Percentiles rank a stretch among this genome's conserved stretches.
Conservation (phyloP, 1,140 invertebrate genomes). For the Cepaea nemoralis region DNA sequence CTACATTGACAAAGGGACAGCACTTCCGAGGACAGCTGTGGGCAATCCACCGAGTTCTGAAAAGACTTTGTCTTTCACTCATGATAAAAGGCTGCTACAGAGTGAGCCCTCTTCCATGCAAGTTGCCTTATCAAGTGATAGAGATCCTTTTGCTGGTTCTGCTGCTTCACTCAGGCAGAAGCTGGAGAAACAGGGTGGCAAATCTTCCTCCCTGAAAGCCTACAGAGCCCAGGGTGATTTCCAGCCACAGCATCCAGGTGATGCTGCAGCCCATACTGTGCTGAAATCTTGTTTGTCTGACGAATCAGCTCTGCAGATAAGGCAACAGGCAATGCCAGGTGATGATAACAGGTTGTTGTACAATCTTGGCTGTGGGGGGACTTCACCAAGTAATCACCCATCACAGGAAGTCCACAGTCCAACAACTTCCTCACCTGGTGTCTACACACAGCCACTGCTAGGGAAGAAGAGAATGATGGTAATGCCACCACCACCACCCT, state of each 20-base stretch:
- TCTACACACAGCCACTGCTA: neutral
- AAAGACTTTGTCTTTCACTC: neutral
- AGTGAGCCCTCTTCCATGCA: neutral
- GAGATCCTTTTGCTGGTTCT: conserved; percentile 11
- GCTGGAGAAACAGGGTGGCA: conserved; percentile 23
- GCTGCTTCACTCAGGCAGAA: conserved; percentile 21
- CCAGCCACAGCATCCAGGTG: neutral
- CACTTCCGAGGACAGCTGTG: neutral
- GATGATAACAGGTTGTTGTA: neutral
- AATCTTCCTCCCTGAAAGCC: conserved; percentile 29
- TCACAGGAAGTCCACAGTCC: neutral
- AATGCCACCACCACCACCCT: conserved; percentile 27
- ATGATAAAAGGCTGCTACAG: neutral
- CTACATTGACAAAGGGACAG: conserved; percentile 31
- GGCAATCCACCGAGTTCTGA: neutral
- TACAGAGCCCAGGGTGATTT: conserved; percentile 18
- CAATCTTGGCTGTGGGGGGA: neutral
- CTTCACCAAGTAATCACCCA: neutral
- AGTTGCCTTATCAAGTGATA: neutral
- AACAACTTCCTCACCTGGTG: neutral
- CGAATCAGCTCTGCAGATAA: neutral
- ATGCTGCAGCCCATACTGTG: neutral
- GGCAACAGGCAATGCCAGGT: neutral
- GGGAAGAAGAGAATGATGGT: neutral
- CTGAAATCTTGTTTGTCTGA: neutral